Conservation (phyloP, 92 coral and sea anemone genomes). For the Zoanthus solanderi region DNA sequence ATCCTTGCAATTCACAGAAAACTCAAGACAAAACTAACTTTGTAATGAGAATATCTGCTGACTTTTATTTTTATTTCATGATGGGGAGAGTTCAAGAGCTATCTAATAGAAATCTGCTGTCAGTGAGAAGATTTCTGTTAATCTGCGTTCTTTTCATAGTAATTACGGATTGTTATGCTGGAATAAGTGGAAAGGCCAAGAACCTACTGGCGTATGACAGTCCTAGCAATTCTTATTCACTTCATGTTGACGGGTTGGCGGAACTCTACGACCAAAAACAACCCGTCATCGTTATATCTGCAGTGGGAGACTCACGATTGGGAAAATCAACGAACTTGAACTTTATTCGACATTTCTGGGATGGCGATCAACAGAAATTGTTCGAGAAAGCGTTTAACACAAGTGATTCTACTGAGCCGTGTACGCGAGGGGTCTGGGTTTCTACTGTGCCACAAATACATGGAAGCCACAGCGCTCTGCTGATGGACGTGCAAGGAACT, state of each 20-base stretch:
- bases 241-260: conserved; percentile 23
- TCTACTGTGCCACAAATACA: conserved; percentile 22
- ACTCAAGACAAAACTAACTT: too few species aligned
- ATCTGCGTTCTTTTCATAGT: neutral
- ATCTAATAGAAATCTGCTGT: neutral
- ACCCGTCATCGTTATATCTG: conserved; percentile 37
- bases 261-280: conserved; percentile 14
- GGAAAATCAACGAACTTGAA: conserved; percentile 86
- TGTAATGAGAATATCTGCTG: too few species aligned
- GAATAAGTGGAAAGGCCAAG: neutral
- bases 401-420: conserved; percentile 52
- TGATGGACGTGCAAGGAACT: conserved; percentile 73
- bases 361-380: neutral
- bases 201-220: neutral
- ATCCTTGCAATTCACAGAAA: too few species aligned
- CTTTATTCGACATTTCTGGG: conserved; percentile 58
- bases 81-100: neutral
- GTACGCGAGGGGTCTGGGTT: conserved; percentile 77
- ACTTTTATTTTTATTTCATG: neutral
- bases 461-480: neutral
- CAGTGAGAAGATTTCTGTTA: neutral
- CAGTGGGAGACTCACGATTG: conserved; percentile 77
- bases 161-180: neutral
- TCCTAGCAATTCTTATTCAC: neutral
- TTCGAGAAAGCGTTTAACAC: conserved; percentile 67